Conservation (phyloP, 2,113 vertebrate species). For the Nothoprocta perdicaria region DNA sequence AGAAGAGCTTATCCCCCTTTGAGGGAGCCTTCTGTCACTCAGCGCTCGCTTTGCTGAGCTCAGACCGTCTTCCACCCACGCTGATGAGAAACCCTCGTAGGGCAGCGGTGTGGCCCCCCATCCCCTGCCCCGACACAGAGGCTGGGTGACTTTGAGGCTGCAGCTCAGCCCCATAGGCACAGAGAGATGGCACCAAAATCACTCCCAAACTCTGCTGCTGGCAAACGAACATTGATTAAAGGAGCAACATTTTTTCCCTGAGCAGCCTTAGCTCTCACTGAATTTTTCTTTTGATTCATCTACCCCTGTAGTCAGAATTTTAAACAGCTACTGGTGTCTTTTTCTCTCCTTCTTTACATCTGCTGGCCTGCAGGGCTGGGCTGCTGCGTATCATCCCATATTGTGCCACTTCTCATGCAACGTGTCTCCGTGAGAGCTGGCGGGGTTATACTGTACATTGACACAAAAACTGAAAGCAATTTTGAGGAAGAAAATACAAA, state of each 20-base stretch:
- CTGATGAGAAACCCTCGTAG: neutral
- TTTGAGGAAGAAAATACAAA: constrained; percentile 23
- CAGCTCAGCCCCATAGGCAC: neutral
- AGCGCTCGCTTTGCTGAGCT: neutral
- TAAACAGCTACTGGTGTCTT: neutral
- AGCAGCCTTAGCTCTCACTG: neutral
- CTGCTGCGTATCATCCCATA: neutral
- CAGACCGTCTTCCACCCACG: neutral
- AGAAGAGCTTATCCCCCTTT: neutral
- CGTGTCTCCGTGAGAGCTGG: neutral
- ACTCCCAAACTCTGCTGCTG: neutral
- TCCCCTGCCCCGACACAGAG: neutral
- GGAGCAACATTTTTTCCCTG: neutral
- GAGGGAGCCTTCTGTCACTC: neutral
- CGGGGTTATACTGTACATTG: neutral
- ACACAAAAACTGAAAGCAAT: neutral
- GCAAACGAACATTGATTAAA: constrained; percentile 9
- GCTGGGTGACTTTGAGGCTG: neutral
- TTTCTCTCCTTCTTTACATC: neutral
- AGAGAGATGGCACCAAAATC: neutral
- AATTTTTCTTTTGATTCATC: constrained; percentile 16
- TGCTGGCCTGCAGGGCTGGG: neutral
- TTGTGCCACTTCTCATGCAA: neutral
- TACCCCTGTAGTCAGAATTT: constrained; percentile 5
- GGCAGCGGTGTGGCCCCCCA: neutral